Base-by-base conservation (phyloP, 2,113 vertebrate genomes). In the Trachemys scripta region DNA sequence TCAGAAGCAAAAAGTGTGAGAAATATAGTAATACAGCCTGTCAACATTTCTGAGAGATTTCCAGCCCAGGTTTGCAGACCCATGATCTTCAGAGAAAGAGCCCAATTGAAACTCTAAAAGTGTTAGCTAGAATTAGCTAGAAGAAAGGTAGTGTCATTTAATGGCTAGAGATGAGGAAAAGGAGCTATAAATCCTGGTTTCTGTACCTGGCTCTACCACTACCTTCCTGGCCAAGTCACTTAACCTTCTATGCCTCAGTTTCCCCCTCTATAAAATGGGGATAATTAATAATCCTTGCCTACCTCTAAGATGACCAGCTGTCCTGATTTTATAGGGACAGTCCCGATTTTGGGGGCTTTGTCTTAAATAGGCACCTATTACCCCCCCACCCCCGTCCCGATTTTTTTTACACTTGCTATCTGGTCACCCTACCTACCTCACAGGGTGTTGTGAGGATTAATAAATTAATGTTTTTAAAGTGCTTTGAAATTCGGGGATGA, bases 1-100 rank as follows among this genome's bases (percentile, higher is more conserved):
- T 10, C 45, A 84, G 38, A 10, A 6, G 2, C 0, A 4, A 49
- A 72, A 79, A 8, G 62, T 5, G 3, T 35, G 86, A 83, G 84
- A 69, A 56, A 54, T 13, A 56, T 5, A 25, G 50, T 0, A 1
- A 24, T 0, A 0, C 20, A 11, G 38, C 25, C 76, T 16, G 2
- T 20, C 56, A 82, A 82, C 47, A 56, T 31, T 56, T 78, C 38
- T 45, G 42, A 78, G 42, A 27, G 42, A 78, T 78, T 78, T 45
- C 75, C 75, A 45, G 45, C 42, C 24, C 75, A 8, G 22, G 65
- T 2, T 8, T 25, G 69, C 38, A 12, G 5, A 4, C 49, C 57
- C 49, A n/a, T 2, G 5, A 19, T 82, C 27, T 59, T 27, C 38
- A n/a, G 4, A n/a, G 17, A 56, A 45, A 17, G 10, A 42, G 51